These are phyloP conservation scores for Sesia bembeciformis DNA, from an alignment of 2,888 invertebrate genomes.

Conservation along the genomic window DNA sequence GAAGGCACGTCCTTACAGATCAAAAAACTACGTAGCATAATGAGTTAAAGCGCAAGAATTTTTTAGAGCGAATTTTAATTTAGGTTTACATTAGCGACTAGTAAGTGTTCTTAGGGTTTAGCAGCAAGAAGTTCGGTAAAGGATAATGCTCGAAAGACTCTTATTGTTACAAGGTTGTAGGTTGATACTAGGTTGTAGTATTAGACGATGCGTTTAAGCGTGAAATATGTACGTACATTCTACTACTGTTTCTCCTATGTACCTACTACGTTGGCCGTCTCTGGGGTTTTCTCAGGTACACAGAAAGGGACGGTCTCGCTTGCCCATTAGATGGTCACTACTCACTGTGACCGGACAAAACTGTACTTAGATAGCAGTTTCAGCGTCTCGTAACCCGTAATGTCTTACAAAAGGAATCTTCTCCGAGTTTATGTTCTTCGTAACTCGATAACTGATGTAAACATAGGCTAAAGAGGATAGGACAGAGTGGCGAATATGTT, in stretches of 20 bases:
- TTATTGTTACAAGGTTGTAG: not conserved
- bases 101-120: not conserved
- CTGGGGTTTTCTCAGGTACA: slow-evolving; percentile 32
- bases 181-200: no score
- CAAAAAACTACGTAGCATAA: no score
- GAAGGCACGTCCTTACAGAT: no score
- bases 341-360: slow-evolving; percentile 30
- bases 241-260: no score
- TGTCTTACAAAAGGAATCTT: slow-evolving; percentile 24
- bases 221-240: not conserved
- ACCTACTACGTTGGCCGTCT: not conserved
- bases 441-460: not conserved
- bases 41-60: no score
- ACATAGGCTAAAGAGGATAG: not conserved
- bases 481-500: no score
- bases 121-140: not conserved
- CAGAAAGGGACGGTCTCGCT: slow-evolving; percentile 38
- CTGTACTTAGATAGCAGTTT: slow-evolving; percentile 23
- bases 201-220: not conserved
- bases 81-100: not conserved
- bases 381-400: slow-evolving; percentile 31
- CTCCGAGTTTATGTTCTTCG: not conserved
- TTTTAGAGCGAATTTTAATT: not conserved
- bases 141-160: not conserved
- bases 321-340: slow-evolving; percentile 32